These are phyloP conservation scores for Eurystomus gularis DNA, from an alignment of 2,113 vertebrate species.

Conservation along the genomic window DNA sequence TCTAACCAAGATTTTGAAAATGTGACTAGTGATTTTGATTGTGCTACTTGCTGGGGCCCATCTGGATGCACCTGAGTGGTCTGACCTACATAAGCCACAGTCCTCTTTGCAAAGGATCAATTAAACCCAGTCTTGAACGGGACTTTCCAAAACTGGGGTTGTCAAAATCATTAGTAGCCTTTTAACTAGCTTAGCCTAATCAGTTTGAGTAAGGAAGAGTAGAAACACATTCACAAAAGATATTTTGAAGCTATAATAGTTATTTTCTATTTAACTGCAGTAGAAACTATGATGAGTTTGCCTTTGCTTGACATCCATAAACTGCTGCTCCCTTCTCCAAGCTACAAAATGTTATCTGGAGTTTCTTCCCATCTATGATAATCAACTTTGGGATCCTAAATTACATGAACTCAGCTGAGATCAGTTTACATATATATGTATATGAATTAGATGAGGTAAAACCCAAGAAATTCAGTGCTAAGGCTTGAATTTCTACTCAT, in stretches of 20 bases:
- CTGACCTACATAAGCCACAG: background rate
- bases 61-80: slow-evolving; percentile 3
- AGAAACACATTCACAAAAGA: background rate
- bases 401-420: background rate
- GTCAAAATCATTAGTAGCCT: background rate
- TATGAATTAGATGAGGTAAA: background rate
- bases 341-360: background rate
- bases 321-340: background rate
- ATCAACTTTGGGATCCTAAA: background rate
- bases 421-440: background rate
- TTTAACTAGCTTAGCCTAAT: background rate
- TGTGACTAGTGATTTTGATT: slow-evolving; percentile 1
- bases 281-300: background rate
- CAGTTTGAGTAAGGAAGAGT: background rate
- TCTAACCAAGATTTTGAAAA: slow-evolving; percentile 10
- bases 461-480: background rate
- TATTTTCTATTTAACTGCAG: background rate
- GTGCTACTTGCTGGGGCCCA: background rate
- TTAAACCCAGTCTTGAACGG: background rate
- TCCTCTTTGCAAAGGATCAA: background rate
- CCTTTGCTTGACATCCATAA: background rate
- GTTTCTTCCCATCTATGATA: background rate
- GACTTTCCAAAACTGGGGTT: background rate
- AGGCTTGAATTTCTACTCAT: background rate
- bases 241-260: background rate